phyloP scores from a whole-genome alignment of 30 jellyfish, hydroid and myxozoan genomes.

The Chrysaora quinquecirrha region DNA sequence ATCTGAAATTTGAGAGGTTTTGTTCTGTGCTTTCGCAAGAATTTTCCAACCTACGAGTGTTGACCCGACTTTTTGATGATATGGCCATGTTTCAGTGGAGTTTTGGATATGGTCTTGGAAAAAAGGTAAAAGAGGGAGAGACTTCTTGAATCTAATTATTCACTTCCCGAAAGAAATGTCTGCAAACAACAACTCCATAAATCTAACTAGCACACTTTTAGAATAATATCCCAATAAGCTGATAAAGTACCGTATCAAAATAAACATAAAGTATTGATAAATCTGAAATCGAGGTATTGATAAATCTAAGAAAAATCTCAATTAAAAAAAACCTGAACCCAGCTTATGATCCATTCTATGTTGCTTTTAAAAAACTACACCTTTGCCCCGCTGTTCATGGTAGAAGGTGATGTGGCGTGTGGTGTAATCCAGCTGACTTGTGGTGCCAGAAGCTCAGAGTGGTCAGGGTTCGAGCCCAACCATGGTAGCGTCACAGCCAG shows the following conservation, averaged over 20 bases:
- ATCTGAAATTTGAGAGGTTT: neutral
- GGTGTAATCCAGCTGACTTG: no score
- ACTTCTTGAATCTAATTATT: neutral
- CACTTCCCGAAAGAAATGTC: neutral
- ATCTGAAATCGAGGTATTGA: neutral
- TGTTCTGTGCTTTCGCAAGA: constrained; percentile 26
- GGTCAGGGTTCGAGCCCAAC: no score
- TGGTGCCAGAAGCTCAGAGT: no score
- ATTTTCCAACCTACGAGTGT: constrained; percentile 61
- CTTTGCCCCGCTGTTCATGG: no score
- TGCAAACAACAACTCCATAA: no score
- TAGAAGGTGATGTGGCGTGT: no score
- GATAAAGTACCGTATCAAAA: neutral
- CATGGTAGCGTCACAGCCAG: no score
- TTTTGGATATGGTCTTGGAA: constrained; percentile 49
- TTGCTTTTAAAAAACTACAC: no score
- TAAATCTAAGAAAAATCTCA: neutral
- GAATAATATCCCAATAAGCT: no score
- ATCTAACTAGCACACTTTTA: no score
- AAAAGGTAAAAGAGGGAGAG: neutral
- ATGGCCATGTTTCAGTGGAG: constrained; percentile 59
- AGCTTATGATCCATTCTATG: no score
- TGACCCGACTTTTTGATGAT: constrained; percentile 65
- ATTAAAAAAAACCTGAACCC: no score
- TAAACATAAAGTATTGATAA: neutral